Base-by-base conservation (phyloP, 92 coral and sea anemone species). In the Parazoanthus atlanticus region DNA sequence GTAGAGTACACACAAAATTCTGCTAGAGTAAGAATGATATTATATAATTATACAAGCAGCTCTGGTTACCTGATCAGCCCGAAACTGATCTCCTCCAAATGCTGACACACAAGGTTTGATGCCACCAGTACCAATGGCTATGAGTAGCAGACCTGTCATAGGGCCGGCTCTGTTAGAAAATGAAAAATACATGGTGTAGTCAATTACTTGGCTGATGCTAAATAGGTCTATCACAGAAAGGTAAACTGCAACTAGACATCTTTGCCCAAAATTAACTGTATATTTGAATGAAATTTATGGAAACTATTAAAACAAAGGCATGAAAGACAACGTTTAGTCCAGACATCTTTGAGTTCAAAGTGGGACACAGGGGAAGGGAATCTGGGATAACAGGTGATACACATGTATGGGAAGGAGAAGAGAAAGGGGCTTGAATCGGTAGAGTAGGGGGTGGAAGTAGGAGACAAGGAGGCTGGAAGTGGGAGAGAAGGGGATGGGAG, bases 91-190 rank as follows among this genome's bases (percentile, higher is more conserved):
- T n/a, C 99, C 99, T 32, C 99, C 99, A 93, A 96, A 96, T 73
- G 99, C 99, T 0, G 99, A 96, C 81, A 96, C 99, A 85, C 99
- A 96, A 17, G 99, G 99, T 81, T 96, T 96, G 79, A 96, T 96
- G 41, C 99, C 99, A 52, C 99, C 99, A 38, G 99, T 96, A 74
- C 99, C 99, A 41, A 96, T 86, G 9, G 99, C 98, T 88, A 96
- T 96, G 47, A 96, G 88, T 38, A 96, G 79, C 77, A 96, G 86
- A 69, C 99, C 99, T 38, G 93, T 85, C 99, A 96, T 92, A 15
- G 98, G 98, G 33, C 99, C 99, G 83, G 93, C 91, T 13, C 99
- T 96, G 82, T 16, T 85, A 82, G 64, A 15, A 78, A 67, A 70
- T 25, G 46, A 33, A 19, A 52, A 29, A 49, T 21, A 40, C 11